These are phyloP conservation scores for Cheilosia vernalis DNA, from an alignment of 2,888 invertebrate genomes.

Conservation along the genomic window DNA sequence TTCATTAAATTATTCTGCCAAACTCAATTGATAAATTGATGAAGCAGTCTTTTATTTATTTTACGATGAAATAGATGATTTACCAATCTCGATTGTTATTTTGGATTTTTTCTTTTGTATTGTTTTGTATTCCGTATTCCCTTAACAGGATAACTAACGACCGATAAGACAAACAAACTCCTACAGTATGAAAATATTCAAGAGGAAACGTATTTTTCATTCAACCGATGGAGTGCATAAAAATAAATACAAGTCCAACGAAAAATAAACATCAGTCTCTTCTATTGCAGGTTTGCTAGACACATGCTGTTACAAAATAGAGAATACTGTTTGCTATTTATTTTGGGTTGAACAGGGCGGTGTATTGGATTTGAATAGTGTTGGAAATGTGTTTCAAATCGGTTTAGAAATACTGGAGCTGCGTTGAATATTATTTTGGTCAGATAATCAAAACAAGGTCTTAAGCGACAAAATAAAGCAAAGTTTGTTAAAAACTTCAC, in stretches of 20 bases:
- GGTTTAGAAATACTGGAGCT: too few relatives aligned
- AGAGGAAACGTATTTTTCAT: conserved; percentile 4
- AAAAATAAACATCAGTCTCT: conserved; percentile 24
- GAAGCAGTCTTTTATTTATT: not conserved
- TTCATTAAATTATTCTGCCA: conserved; percentile 17
- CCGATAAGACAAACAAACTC: not conserved
- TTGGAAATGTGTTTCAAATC: too few relatives aligned
- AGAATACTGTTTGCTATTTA: not conserved
- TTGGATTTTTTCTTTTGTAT: not conserved
- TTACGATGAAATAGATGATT: not conserved
- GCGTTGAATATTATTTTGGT: too few relatives aligned
- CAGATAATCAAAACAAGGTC: too few relatives aligned
- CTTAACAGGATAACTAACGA: not conserved
- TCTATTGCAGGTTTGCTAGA: not conserved
- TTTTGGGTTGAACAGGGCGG: too few relatives aligned
- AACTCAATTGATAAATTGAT: conserved; percentile 18
- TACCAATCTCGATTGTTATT: not conserved
- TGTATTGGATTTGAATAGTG: too few relatives aligned
- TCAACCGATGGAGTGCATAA: conserved; percentile 17
- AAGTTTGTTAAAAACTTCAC: too few relatives aligned
- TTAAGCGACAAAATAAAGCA: too few relatives aligned
- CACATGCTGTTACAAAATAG: not conserved
- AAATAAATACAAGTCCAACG: conserved; percentile 7
- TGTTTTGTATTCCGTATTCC: not conserved
- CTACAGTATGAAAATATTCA: not conserved